These are phyloP conservation scores for Sycophaga agraensis DNA, from an alignment of 1,140 invertebrate genomes.

Conservation along the genomic window DNA sequence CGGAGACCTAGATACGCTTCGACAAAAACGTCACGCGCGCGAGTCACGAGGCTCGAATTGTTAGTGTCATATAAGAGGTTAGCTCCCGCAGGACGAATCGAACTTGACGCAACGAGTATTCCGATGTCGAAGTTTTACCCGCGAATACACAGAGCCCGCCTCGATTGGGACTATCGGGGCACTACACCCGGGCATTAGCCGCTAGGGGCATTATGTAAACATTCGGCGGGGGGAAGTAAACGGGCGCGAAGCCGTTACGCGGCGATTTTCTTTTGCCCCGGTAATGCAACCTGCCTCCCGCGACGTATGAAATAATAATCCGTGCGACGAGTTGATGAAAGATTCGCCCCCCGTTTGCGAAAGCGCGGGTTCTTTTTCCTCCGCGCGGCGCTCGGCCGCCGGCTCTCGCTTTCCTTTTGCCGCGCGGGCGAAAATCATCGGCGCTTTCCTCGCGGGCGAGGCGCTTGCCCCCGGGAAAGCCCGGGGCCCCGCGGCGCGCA, in stretches of 20 bases:
- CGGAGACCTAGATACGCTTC: too few species aligned
- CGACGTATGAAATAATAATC: background rate
- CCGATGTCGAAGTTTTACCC: too few species aligned
- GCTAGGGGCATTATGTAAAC: conserved; percentile 9
- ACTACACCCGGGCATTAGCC: background rate
- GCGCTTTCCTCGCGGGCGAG: too few species aligned
- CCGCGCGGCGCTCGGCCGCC: too few species aligned
- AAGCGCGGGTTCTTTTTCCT: too few species aligned
- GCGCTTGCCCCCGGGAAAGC: too few species aligned
- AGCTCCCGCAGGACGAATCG: background rate
- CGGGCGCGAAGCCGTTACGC: background rate
- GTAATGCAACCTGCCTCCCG: too few species aligned
- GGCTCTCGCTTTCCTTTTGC: too few species aligned
- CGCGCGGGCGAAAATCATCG: background rate
- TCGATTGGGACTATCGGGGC: background rate
- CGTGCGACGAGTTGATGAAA: background rate
- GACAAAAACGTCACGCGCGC: too few species aligned
- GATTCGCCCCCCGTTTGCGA: background rate
- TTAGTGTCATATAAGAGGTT: too few species aligned
- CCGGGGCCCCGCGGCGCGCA: too few species aligned
- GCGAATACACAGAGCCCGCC: background rate
- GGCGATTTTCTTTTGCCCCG: background rate
- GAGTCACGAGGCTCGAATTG: too few species aligned
- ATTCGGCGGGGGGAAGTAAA: background rate
- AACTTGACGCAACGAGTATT: background rate